Conservation (phyloP, 2,113 vertebrate genomes). For the Cygnus buccinator region DNA sequence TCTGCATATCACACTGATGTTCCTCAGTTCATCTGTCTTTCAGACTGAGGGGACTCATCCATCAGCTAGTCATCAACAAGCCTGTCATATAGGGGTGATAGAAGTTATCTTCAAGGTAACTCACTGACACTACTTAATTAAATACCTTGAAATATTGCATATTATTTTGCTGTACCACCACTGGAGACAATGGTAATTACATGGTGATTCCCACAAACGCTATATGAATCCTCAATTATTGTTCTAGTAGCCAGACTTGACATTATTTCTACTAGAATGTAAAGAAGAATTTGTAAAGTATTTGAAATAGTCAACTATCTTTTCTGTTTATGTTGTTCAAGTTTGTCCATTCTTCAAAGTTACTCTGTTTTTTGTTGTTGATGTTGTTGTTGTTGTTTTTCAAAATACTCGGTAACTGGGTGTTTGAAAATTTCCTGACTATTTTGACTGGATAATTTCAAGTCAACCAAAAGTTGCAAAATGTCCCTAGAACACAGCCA, state of each 20-base stretch:
- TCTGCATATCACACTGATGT: not conserved
- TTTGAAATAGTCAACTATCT: not conserved
- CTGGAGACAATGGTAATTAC: constrained; percentile 55
- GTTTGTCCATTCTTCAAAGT: not conserved
- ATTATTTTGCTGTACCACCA: constrained; percentile 45
- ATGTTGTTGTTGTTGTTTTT: not conserved
- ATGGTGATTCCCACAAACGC: constrained; percentile 29
- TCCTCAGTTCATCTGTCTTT: constrained; percentile 52
- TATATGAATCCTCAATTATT: constrained; percentile 58
- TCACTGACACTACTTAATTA: constrained; percentile 64
- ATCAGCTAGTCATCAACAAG: constrained; percentile 54
- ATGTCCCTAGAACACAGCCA: not conserved
- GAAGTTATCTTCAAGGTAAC: constrained; percentile 63
- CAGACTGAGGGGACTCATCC: constrained; percentile 14
- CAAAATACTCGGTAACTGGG: not conserved
- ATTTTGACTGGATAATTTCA: not conserved
- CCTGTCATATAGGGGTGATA: constrained; percentile 28
- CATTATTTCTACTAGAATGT: not conserved
- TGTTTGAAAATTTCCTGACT: not conserved
- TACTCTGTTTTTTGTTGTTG: not conserved
- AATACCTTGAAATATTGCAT: constrained; percentile 65
- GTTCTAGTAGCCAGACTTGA: constrained; percentile 6
- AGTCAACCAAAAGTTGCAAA: not conserved
- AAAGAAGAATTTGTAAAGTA: constrained; percentile 30
- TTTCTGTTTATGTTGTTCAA: not conserved